Evolutionary conservation across 2,797 vertebrate species (phyloP).

Genomic region (Gadopsis bispinosus): DNA sequence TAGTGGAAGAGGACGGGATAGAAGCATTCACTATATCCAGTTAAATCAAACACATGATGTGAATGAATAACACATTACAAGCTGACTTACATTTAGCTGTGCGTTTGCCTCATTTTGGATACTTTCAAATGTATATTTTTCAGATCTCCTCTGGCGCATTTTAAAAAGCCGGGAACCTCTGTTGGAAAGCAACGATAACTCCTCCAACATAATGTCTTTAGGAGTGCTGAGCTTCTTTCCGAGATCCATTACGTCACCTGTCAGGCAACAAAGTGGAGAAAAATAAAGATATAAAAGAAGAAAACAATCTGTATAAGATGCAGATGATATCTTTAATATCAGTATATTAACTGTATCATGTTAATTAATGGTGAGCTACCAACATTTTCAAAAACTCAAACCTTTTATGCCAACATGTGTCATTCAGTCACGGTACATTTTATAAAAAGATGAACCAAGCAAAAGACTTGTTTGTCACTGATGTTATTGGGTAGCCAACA

Average conservation of each 20-base stretch:
- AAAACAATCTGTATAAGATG: background rate
- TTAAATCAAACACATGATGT: background rate
- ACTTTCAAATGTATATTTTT: slow-evolving; percentile 98
- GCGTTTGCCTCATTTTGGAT: slow-evolving; percentile 92
- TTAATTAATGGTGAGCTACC: background rate
- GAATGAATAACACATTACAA: background rate
- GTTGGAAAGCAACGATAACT: slow-evolving; percentile 93
- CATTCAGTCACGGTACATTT: background rate
- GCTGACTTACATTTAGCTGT: slow-evolving; percentile 89
- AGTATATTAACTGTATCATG: background rate
- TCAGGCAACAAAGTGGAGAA: background rate
- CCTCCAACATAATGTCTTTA: slow-evolving; percentile 98
- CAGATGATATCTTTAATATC: background rate
- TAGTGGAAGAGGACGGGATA: background rate
- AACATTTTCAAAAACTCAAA: background rate
- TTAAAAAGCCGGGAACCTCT: slow-evolving; percentile 97
- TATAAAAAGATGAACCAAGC: background rate
- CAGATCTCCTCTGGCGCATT: slow-evolving; percentile 96
- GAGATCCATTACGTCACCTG: slow-evolving; percentile 89
- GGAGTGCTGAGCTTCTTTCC: slow-evolving; percentile 96
- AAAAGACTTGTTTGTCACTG: background rate
- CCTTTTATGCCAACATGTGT: background rate
- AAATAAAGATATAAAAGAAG: background rate
- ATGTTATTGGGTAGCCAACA: background rate
- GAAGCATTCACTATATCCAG: background rate